Percentiles rank a stretch among this genome's conserved stretches.
Evolutionary conservation across 2,797 vertebrate species (phyloP).

Genomic region (Ispidina picta): DNA sequence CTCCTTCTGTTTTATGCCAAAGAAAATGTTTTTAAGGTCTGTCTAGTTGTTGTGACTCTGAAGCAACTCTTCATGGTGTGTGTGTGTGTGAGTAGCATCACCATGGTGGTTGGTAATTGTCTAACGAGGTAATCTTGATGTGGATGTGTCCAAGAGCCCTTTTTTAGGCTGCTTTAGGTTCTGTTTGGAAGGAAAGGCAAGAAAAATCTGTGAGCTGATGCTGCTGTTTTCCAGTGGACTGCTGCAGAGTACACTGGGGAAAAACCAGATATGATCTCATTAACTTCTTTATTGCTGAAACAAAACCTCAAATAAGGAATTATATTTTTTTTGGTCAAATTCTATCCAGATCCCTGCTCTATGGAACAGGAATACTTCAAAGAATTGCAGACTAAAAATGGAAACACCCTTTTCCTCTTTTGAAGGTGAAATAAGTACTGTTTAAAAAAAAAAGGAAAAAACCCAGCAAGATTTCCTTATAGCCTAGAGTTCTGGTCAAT

Average conservation of each 20-base stretch:
- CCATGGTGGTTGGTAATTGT: background rate
- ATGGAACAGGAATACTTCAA: constrained; percentile 21
- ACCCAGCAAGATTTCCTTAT: background rate
- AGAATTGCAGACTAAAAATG: constrained; percentile 56
- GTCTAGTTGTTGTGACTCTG: background rate
- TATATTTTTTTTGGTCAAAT: constrained; percentile 1
- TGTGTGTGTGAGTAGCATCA: background rate
- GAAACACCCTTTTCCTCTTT: constrained; percentile 43
- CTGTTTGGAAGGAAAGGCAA: constrained; percentile 8
- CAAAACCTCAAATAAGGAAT: constrained; percentile 39
- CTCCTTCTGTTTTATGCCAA: background rate
- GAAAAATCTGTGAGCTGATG: background rate
- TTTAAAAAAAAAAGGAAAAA: background rate
- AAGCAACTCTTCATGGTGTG: background rate
- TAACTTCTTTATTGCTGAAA: constrained; percentile 51
- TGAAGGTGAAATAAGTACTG: constrained; percentile 26
- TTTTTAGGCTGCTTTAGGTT: background rate
- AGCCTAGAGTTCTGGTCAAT: background rate
- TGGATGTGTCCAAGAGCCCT: background rate
- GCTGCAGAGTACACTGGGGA: background rate
- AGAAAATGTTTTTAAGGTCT: background rate
- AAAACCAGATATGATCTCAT: constrained; percentile 51
- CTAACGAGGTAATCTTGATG: background rate
- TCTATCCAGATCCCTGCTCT: constrained; percentile 32
- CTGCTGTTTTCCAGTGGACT: background rate